Evolutionary conservation across 2,797 vertebrate species (phyloP), one percentile per base, ranked within the genome.

Genomic region (Psittacula echo): DNA sequence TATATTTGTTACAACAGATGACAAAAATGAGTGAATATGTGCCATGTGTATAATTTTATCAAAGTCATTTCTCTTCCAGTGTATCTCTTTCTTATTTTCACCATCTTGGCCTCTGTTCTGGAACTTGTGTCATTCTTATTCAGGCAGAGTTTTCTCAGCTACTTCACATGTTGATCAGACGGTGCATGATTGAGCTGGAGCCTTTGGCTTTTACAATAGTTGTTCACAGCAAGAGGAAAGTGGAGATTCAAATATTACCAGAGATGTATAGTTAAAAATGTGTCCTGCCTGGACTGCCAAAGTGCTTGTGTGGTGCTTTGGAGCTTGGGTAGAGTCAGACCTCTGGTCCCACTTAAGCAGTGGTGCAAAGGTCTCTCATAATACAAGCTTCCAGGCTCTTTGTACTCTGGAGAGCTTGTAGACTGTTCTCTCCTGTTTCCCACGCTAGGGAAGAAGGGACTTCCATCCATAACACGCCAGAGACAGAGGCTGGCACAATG

Each of bases 381-480:
- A 96, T 95, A 84, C 79, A 82, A 89, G 13, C 30, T 66, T 84
- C 30, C 51, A 72, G 67, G 76, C 85, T 91, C 95, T 95, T 96
- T 97, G 95, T 96, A 7, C 83, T 94, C 85, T 94, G 94, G 96
- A 97, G 98, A 97, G 97, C 93, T 79, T 45, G 95, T 86, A 90
- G 96, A 87, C 97, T 97, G 93, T 64, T 94, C 94, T 70, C 74
- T 86, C 83, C 67, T 1, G 17, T 94, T 96, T 95, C 94, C 94
- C 95, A 97, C 93, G 91, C 95, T 87, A 51, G 37, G 60, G 85
- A 88, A 90, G 92, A 92, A 87, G 85, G 67, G 70, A 73, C 87
- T 84, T 95, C 94, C 87, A 81, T 94, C 85, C 88, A 1, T 88
- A 94, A 81, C 51, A 48, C 42, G 64, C 62, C 83, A 94, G 66